Evolutionary conservation across 2,888 invertebrate species (phyloP), one percentile per base, ranked within the genome.

Genomic region (Phengaris arion): DNA sequence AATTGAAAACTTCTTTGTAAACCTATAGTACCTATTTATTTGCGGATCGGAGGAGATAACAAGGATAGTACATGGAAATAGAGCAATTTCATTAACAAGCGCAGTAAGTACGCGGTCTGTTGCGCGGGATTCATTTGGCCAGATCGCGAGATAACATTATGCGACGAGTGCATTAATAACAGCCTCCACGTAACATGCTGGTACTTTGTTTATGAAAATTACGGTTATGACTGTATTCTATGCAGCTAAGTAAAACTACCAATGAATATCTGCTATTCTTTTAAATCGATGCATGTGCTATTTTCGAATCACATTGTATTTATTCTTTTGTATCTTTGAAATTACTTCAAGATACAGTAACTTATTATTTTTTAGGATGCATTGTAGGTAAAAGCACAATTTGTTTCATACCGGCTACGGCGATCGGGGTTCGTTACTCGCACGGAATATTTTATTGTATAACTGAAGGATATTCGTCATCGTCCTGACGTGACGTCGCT

Each of bases 61-160:
- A 52, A 55, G 64, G 45, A n/a, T 46, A 35, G 55, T 74, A 74
- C 22, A 87, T 85, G 86, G 83, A 84, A 86, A 88, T 86, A 82
- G 81, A 81, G 82, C 82, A 83, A 86, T 87, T 87, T 86, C 82
- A 85, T 85, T 85, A 86, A 85, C 85, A 82, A 83, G 82, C 81
- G 78, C 75, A 10, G 51, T 77, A 84, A 86, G 86, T 85, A 86
- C 48, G 6, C 52, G 68, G 48, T 48, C 8, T 22, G 22, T 83
- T 81, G 79, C 78, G 75, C 78, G 76, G 79, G 80, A 81, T 81
- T 82, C 82, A 82, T 84, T 86, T 85, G 83, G 84, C 72, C 78
- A 83, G 87, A 89, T 88, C 82, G 70, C 45, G 22, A 69, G 72
- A 72, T 72, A 72, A 72, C 72, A 52, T 72, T 72, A 51, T 59